phyloP scores from a whole-genome alignment of 2,888 invertebrate species.

The Stegana nigrithorax region DNA sequence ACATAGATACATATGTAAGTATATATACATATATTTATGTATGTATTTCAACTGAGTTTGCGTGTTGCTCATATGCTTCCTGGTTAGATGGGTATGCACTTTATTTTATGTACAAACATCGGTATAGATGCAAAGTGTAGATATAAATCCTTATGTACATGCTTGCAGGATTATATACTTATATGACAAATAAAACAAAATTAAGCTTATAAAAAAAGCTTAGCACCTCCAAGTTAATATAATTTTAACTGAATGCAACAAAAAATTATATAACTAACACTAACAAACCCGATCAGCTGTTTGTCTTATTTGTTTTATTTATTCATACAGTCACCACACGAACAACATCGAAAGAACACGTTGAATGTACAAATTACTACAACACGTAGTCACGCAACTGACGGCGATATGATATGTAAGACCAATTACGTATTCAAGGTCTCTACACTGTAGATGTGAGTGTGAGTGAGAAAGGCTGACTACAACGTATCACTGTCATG shows the following conservation, averaged over 20 bases:
- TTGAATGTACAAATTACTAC: no score
- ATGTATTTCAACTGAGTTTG: background rate
- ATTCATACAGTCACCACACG: no score
- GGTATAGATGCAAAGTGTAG: background rate
- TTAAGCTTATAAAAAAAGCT: background rate
- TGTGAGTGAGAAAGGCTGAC: no score
- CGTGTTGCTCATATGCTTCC: background rate
- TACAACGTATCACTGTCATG: no score
- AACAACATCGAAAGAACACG: no score
- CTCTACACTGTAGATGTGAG: no score
- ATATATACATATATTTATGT: constrained; percentile 32
- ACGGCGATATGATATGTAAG: no score
- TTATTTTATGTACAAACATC: background rate
- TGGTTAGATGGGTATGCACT: background rate
- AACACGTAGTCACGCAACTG: no score
- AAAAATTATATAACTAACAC: background rate
- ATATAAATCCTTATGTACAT: background rate
- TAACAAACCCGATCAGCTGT: background rate
- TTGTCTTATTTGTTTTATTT: no score
- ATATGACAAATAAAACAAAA: no score
- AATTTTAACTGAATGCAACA: background rate
- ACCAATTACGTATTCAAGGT: no score
- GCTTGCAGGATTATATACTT: no score
- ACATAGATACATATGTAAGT: background rate
- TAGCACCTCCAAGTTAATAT: background rate